Conservation (phyloP, 1,140 invertebrate species). For the Euura saliciscinereae region DNA sequence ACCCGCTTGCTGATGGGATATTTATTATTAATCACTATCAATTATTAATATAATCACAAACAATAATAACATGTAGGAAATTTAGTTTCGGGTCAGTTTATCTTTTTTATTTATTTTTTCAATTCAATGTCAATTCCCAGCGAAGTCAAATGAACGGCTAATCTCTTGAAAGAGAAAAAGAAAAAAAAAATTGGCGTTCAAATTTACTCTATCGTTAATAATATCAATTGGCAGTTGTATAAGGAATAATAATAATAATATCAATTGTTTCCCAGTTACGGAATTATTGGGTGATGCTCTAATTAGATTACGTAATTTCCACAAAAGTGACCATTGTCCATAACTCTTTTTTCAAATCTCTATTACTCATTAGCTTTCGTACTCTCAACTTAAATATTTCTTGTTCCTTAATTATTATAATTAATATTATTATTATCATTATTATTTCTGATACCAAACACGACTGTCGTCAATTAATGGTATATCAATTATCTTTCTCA, state of each 20-base stretch:
- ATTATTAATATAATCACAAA: constrained; percentile 32
- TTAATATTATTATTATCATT: background rate
- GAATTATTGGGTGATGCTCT: constrained; percentile 15
- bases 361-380: background rate
- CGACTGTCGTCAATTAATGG: background rate
- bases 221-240: too few species aligned
- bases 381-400: constrained; percentile 8
- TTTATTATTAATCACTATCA: constrained; percentile 43
- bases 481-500: constrained; percentile 25
- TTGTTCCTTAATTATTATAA: background rate
- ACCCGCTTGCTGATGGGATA: constrained; percentile 56
- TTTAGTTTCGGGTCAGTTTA: constrained; percentile 22
- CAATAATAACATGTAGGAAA: constrained; percentile 30
- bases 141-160: too few species aligned
- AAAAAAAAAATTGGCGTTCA: too few species aligned
- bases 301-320: constrained; percentile 13
- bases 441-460: background rate
- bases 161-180: too few species aligned
- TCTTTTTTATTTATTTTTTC: background rate
- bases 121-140: background rate
- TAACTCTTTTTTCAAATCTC: constrained; percentile 9
- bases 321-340: background rate
- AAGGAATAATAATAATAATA: too few species aligned
- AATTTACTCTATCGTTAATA: too few species aligned
- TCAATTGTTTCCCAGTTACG: constrained; percentile 9